Conservation (phyloP, 2,113 vertebrate genomes). For the Hystrix cristata region DNA sequence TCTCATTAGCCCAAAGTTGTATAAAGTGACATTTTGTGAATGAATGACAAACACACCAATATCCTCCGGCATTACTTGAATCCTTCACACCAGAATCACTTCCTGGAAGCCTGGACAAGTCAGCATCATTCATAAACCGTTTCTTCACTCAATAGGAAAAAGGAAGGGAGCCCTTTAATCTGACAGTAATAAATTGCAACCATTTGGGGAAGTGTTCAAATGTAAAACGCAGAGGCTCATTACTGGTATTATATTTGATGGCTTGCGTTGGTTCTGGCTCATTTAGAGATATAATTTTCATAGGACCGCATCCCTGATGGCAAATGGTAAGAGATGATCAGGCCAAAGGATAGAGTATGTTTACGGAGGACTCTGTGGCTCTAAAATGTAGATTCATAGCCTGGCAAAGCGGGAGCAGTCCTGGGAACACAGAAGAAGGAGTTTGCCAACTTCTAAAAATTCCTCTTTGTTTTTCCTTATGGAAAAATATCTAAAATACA, state of each 20-base stretch:
- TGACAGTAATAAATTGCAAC: slow-evolving; percentile 89
- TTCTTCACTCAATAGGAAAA: slow-evolving; percentile 86
- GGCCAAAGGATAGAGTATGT: neutral
- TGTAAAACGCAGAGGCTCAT: slow-evolving; percentile 87
- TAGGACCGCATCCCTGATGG: slow-evolving; percentile 60
- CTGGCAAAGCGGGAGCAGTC: neutral
- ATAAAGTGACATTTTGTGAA: slow-evolving; percentile 81
- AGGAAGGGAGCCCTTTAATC: slow-evolving; percentile 87
- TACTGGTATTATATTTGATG: slow-evolving; percentile 89
- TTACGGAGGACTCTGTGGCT: neutral
- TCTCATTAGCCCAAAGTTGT: slow-evolving; percentile 83
- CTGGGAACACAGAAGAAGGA: neutral
- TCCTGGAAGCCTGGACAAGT: slow-evolving; percentile 85
- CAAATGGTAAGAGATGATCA: neutral
- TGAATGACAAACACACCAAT: slow-evolving; percentile 76
- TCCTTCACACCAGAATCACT: slow-evolving; percentile 76
- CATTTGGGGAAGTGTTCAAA: slow-evolving; percentile 89
- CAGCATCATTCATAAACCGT: slow-evolving; percentile 85
- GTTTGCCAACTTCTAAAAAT: neutral
- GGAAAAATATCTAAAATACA: neutral
- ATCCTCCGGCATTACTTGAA: slow-evolving; percentile 74
- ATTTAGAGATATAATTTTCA: slow-evolving; percentile 84
- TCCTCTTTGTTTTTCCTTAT: neutral
- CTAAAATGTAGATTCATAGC: neutral
- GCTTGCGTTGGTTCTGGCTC: slow-evolving; percentile 86